These are phyloP conservation scores for Saturnia japonica DNA, from an alignment of 2,888 invertebrate genomes.

Conservation along the genomic window DNA sequence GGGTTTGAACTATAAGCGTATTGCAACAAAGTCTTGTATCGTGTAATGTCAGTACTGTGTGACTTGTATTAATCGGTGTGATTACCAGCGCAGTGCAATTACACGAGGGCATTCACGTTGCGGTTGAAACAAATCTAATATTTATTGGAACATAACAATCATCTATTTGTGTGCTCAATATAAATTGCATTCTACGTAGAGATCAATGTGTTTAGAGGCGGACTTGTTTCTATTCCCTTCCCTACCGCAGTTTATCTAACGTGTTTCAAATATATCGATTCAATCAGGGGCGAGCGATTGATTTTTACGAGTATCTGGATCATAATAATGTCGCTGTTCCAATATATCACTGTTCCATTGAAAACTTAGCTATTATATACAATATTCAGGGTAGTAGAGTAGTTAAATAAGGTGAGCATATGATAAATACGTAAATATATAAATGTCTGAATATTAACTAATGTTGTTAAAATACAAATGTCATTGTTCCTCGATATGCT, in stretches of 20 bases:
- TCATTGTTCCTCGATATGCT: not conserved
- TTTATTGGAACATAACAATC: not conserved
- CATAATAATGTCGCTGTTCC: no score
- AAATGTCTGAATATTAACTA: no score
- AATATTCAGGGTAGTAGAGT: no score
- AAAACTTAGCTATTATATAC: no score
- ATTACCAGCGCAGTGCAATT: no score
- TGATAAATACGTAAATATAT: no score
- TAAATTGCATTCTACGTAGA: not conserved
- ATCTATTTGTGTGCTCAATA: not conserved
- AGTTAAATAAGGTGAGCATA: no score
- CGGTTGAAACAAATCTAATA: slow-evolving; percentile 5
- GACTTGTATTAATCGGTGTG: no score
- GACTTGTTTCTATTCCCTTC: not conserved
- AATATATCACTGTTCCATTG: no score
- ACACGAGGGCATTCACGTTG: not conserved
- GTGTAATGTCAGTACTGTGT: no score
- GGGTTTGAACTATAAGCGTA: not conserved
- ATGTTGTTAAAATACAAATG: not conserved
- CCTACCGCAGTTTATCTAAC: not conserved
- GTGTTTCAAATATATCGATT: not conserved
- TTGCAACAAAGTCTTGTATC: not conserved
- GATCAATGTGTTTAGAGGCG: not conserved
- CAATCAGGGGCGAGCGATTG: not conserved
- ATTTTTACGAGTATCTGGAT: no score